Evolutionary conservation across 2,113 vertebrate species (phyloP), one percentile per base, ranked within the genome.

Genomic region (Tiliqua scincoides): DNA sequence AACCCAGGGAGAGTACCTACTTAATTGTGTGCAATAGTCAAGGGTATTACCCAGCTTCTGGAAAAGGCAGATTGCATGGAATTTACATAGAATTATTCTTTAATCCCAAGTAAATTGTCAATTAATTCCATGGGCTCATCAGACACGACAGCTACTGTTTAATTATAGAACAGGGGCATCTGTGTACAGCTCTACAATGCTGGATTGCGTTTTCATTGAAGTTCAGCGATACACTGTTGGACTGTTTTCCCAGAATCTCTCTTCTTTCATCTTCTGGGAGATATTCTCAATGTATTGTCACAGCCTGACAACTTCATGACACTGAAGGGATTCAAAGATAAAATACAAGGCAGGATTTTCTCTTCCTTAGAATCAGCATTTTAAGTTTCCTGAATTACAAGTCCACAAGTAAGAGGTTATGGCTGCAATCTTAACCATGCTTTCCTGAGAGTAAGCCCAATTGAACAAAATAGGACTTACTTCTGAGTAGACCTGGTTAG

Each of bases 21-120:
- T 82, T 91, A 91, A 82, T 54, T 90, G 73, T 91, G 63, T 15
- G 65, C n/a, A 75, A 4, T 85, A 74, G 84, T 89, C 76, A 89
- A 62, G 83, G 59, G 35, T 75, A 91, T 88, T 82, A 59, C 14
- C 43, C 88, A 93, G 87, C 65, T 93, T 94, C 89, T 94, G 88
- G 84, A 90, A 94, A 92, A 89, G 95, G 89, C 79, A 92, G 91
- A 95, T 94, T 94, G 89, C 43, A 3, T 88, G 62, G 87, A 91
- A 89, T 93, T 95, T 94, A 94, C 94, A 93, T 82, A 94, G 93
- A 95, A 93, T 96, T 95, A 93, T 89, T 91, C 86, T 90, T 85
- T 95, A 96, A 94, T 95, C 91, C 87, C 88, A 94, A 94, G 89
- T 93, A 96, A 96, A 95, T 86, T 94, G 92, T 92, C 93, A 91